Percentiles rank a stretch among this genome's conserved stretches.
These are phyloP conservation scores for Lasioglossum vierecki DNA, from an alignment of 2,888 invertebrate species.

Conservation along the genomic window DNA sequence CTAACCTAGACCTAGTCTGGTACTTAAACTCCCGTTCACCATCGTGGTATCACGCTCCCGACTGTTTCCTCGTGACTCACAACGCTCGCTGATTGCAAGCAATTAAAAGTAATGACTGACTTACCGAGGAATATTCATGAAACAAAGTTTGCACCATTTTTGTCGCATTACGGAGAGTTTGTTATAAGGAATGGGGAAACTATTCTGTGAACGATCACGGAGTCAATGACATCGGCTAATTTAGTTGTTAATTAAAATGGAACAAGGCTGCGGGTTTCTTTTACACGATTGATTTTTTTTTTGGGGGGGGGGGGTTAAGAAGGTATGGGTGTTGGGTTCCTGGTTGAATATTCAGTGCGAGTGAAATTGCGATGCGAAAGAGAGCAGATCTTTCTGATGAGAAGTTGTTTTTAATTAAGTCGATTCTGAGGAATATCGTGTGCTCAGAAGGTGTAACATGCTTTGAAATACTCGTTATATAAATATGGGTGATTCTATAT, in stretches of 20 bases:
- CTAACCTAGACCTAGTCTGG: not conserved
- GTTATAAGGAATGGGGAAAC: not conserved
- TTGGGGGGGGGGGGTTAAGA: not conserved
- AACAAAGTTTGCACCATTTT: not conserved
- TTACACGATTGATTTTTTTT: not conserved
- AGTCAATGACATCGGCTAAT: not conserved
- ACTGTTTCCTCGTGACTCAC: conserved; percentile 45
- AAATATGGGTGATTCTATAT: too few relatives aligned
- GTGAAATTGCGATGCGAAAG: not conserved
- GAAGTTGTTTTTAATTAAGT: not conserved
- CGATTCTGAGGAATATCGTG: not conserved
- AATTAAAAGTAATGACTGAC: conserved; percentile 52
- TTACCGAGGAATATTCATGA: not conserved
- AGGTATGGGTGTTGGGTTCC: not conserved
- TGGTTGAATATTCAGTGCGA: not conserved
- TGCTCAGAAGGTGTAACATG: not conserved
- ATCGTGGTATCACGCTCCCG: conserved; percentile 28
- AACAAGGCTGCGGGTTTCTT: not conserved
- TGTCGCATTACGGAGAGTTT: not conserved
- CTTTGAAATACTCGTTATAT: not conserved
- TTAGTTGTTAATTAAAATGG: not conserved
- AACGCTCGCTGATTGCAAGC: not conserved
- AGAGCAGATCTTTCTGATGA: not conserved
- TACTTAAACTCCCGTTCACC: not conserved
- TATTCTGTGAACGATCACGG: not conserved